phyloP scores from a whole-genome alignment of 2,888 invertebrate genomes.

The Tiliacea aurago region DNA sequence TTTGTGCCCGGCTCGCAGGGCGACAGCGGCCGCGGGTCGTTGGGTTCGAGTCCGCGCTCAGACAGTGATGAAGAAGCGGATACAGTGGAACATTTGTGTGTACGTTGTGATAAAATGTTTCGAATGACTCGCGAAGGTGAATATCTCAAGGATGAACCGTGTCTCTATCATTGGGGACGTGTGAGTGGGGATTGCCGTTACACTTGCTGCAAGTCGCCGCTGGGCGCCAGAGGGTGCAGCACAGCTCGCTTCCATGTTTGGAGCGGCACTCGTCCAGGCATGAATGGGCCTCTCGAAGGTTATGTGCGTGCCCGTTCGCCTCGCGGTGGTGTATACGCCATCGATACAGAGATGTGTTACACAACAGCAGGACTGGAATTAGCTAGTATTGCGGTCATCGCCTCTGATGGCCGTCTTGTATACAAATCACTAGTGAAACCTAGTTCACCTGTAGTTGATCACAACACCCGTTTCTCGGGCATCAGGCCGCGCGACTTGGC shows the following conservation, averaged over 20 bases:
- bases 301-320: slow-evolving; percentile 91
- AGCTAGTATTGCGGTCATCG: slow-evolving; percentile 96
- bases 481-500: slow-evolving; percentile 92
- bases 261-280: slow-evolving; percentile 93
- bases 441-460: slow-evolving; percentile 95
- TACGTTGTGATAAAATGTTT: slow-evolving; percentile 94
- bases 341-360: slow-evolving; percentile 99
- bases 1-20: slow-evolving; percentile 91
- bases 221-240: slow-evolving; percentile 92
- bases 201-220: slow-evolving; percentile 91
- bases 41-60: slow-evolving; percentile 90
- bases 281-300: slow-evolving; percentile 93
- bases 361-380: slow-evolving; percentile 96
- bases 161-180: slow-evolving; percentile 97
- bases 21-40: slow-evolving; percentile 90
- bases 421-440: slow-evolving; percentile 97
- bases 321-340: slow-evolving; percentile 93
- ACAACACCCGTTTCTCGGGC: slow-evolving; percentile 98
- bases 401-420: slow-evolving; percentile 93
- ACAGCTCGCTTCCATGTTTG: slow-evolving; percentile 93
- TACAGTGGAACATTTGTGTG: slow-evolving; percentile 92
- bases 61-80: slow-evolving; percentile 90
- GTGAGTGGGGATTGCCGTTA: slow-evolving; percentile 90
- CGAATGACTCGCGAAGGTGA: slow-evolving; percentile 93
- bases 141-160: slow-evolving; percentile 93